Evolutionary conservation across 1,140 invertebrate genomes (phyloP), one percentile per base, ranked within the genome.

Genomic region (Sarcophaga bullata): DNA sequence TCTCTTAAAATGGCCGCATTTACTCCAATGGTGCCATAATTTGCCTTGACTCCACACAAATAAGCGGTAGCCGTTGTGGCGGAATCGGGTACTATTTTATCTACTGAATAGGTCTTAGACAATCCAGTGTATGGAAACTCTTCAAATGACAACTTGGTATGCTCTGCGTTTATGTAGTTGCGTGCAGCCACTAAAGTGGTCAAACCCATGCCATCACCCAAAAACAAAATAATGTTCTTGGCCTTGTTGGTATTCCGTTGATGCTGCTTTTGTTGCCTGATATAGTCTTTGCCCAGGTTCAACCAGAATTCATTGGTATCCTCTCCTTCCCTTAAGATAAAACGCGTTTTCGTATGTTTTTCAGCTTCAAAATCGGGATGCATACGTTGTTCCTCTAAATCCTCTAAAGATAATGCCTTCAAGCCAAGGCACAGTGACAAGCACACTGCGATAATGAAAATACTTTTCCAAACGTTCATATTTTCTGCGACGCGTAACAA

Each of bases 141-240:
- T 86, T 97, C 96, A 86, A 95, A 96, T 19, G 93, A 92, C 37
- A 97, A 90, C 62, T 93, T 87, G 50, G 90, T 89, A 84, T 96
- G 94, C 90, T 96, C 95, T 7, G 93, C 95, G 0, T 87, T 86
- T 6, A 88, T 83, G 81, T 93, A 93, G 3, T 94, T 94, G 47
- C 95, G 91, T 0, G 94, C 92, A 0, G 95, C 95, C 50, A 94
- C 93, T 47, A 96, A 85, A 0, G 95, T 96, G 0, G 94, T 91
- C 54, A 96, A 90, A 1, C 95, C 95, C 95, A 97, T 96, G 3
- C 95, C 95, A 88, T 96, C 95, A 1, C 95, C 96, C 19, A 97
- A 88, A 85, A 96, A 96, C 15, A 96, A 86, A 76, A 96, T 95
- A 0, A 95, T 93, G 88, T 96, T 97, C 86, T 95, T 94, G 0